These are phyloP conservation scores for Hesperia comma DNA, from an alignment of 2,888 invertebrate species.

Conservation along the genomic window DNA sequence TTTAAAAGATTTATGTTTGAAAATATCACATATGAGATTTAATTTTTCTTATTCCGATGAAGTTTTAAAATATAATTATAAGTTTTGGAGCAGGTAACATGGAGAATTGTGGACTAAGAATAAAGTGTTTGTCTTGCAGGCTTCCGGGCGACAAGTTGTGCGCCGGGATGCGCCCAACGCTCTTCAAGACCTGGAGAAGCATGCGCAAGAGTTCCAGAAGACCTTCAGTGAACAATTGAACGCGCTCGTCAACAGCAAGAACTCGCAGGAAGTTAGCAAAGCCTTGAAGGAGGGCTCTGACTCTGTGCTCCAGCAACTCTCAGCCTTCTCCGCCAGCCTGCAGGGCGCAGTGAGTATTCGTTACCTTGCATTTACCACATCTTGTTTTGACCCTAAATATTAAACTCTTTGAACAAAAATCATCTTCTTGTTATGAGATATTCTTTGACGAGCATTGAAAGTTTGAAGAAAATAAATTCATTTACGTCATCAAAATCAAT, in stretches of 20 bases:
- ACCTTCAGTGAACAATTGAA: slow-evolving; percentile 61
- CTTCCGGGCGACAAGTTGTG: slow-evolving; percentile 55
- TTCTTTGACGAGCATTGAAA: too few species aligned
- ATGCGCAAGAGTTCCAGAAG: slow-evolving; percentile 66
- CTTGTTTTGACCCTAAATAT: too few species aligned
- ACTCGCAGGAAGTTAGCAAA: slow-evolving; percentile 66
- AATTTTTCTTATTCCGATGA: too few species aligned
- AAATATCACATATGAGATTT: too few species aligned
- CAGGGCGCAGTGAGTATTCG: slow-evolving; percentile 63
- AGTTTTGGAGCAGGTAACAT: too few species aligned
- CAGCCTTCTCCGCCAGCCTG: slow-evolving; percentile 56
- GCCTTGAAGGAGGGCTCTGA: slow-evolving; percentile 68
- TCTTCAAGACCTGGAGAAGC: slow-evolving; percentile 65
- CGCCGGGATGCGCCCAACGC: slow-evolving; percentile 60
- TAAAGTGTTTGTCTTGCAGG: slow-evolving; percentile 46
- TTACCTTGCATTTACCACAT: neutral
- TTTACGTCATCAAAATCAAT: too few species aligned
- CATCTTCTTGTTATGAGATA: too few species aligned
- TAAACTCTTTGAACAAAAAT: too few species aligned
- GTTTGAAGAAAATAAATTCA: too few species aligned
- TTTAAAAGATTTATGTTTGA: too few species aligned
- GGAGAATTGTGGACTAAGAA: too few species aligned
- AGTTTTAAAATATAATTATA: too few species aligned
- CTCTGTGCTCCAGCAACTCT: slow-evolving; percentile 61
- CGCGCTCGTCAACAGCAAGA: slow-evolving; percentile 63